Conservation (phyloP, 2,888 invertebrate genomes). For the Exephanes ischioxanthus region DNA sequence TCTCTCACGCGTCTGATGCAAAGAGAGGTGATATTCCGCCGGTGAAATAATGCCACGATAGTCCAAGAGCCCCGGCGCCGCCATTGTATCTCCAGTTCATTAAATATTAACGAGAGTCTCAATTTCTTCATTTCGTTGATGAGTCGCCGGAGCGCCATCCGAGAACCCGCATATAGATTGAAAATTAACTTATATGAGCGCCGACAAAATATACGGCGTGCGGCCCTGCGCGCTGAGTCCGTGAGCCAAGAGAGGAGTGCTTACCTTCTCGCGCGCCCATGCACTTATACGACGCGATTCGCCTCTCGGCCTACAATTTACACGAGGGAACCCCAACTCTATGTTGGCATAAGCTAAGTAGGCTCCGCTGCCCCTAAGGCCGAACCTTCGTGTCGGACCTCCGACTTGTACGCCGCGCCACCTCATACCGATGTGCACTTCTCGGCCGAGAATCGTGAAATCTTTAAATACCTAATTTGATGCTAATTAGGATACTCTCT, state of each 20-base stretch:
- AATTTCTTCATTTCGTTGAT: conserved; percentile 85
- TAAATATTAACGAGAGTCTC: conserved; percentile 85
- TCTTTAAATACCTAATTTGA: conserved; percentile 82
- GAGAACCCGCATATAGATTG: conserved; percentile 84
- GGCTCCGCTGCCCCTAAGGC: conserved; percentile 59
- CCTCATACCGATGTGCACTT: conserved; percentile 24
- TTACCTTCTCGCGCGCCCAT: conserved; percentile 49
- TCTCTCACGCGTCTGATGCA: conserved; percentile 43
- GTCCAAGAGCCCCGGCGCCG: conserved; percentile 69
- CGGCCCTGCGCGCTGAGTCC: conserved; percentile 65
- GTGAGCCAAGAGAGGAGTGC: conserved; percentile 6
- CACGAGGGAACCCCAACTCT: conserved; percentile 73
- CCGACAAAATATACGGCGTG: conserved; percentile 82
- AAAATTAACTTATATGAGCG: conserved; percentile 85
- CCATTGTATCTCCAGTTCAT: conserved; percentile 82
- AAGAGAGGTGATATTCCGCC: conserved; percentile 77
- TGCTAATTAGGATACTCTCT: conserved; percentile 78
- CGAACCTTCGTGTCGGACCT: conserved; percentile 25
- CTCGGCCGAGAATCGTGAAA: conserved; percentile 73
- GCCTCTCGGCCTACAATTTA: conserved; percentile 80
- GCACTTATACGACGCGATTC: conserved; percentile 56
- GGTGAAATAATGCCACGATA: conserved; percentile 60
- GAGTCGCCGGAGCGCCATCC: conserved; percentile 82
- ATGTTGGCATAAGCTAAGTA: conserved; percentile 80
- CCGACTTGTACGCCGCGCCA: conserved; percentile 32